Base-by-base conservation (phyloP, 2,797 vertebrate species). In the Atherinosoma microstoma region DNA sequence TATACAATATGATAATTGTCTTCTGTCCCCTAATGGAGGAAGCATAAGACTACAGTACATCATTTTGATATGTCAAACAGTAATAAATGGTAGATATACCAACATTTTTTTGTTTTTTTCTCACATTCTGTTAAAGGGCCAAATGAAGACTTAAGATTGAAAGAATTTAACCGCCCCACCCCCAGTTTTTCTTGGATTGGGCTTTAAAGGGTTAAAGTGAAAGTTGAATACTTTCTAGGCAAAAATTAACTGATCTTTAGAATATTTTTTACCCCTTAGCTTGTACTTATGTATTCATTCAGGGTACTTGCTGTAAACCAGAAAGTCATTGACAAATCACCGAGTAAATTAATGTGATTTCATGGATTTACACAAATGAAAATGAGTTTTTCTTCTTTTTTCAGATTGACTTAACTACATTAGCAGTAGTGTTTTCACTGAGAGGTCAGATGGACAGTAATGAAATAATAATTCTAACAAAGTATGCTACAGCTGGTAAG, bases 381-480 rank as follows among this genome's bases (percentile, higher is more conserved):
- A 62, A 47, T 15, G 2, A 67, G 57, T 16, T n/a, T 66, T 36
- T 61, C 35, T 10, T 34, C 38, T 27, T 18, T 58, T 22, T 53
- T 66, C 24, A 64, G 45, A 53, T 65, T 27, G 32, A 36, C 62
- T 11, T 49, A 34, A 65, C 24, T 54, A 20, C 47, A 60, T 54
- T 29, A 53, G 64, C 53, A 16, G 40, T 58, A 29, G 12, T 30
- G 42, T 60, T 54, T 54, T 56, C 47, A 60, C 20, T 11, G 2
- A 66, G 58, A 47, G 35, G 22, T 11, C 38, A 42, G 29, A 59
- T 15, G 22, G 45, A 60, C 13, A 10, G 24, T 49, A 10, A 66
- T 58, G 51, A 66, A 58, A 49, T 32, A 11, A 32, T 58, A 18
- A 60, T 59, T 35, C 45, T 42, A 30, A 54, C 34, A 68, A 57